Evolutionary conservation across 2,113 vertebrate genomes (phyloP).

Genomic region (Melanostigma gelatinosum): DNA sequence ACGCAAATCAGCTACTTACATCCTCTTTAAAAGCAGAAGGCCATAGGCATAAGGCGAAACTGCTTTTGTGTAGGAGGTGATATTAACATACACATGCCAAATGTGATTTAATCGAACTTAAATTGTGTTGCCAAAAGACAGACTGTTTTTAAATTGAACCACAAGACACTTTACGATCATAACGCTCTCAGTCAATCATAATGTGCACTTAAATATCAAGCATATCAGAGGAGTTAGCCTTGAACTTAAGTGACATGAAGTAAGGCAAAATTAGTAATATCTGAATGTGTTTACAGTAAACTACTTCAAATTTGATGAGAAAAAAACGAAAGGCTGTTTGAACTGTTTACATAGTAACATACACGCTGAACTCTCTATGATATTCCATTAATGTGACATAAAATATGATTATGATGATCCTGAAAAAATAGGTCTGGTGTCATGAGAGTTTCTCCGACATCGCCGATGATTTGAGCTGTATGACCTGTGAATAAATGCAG

Average conservation of each 20-base stretch:
- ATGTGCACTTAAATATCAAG: neutral
- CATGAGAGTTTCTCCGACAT: neutral
- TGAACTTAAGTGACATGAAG: neutral
- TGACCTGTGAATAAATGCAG: neutral
- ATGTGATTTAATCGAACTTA: conserved; percentile 20
- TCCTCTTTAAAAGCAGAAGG: conserved; percentile 23
- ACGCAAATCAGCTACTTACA: conserved; percentile 1
- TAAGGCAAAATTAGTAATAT: neutral
- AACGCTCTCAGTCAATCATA: neutral
- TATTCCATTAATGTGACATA: neutral
- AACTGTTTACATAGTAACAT: neutral
- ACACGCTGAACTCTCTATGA: neutral
- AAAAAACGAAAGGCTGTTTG: neutral
- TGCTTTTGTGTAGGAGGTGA: conserved; percentile 45
- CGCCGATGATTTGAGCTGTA: conserved; percentile 10
- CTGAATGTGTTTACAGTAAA: neutral
- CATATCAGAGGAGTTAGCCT: neutral
- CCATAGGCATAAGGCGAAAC: conserved; percentile 17
- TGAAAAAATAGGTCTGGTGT: neutral
- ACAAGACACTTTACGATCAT: neutral
- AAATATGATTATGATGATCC: conserved; percentile 1
- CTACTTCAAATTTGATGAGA: neutral
- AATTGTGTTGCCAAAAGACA: conserved; percentile 27
- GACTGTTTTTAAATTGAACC: neutral
- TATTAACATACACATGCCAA: conserved; percentile 23